phyloP scores from a whole-genome alignment of 2,113 vertebrate species.

The Oriolus oriolus region DNA sequence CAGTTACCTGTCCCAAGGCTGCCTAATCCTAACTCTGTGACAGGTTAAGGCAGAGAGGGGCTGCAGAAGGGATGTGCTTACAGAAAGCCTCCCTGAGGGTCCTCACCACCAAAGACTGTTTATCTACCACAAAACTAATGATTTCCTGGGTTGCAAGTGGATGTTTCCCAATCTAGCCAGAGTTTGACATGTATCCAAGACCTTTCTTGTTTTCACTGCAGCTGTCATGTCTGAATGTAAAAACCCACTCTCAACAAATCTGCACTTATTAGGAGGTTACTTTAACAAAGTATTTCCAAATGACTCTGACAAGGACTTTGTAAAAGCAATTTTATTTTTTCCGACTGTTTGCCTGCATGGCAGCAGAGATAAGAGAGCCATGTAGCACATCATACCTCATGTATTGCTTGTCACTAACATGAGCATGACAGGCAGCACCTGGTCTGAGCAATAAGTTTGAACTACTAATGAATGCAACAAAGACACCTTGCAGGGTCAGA shows the following conservation, averaged over 20 bases:
- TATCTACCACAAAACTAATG: background rate
- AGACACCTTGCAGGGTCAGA: background rate
- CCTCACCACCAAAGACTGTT: background rate
- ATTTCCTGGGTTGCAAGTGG: background rate
- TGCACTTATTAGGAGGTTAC: background rate
- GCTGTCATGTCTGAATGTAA: background rate
- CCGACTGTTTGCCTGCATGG: background rate
- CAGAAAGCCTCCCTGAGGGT: background rate
- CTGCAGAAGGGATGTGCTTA: background rate
- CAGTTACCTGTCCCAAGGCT: background rate
- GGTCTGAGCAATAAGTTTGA: background rate
- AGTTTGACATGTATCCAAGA: background rate
- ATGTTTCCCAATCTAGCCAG: background rate
- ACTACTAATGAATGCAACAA: background rate
- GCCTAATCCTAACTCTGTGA: background rate
- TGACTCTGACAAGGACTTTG: background rate
- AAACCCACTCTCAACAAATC: background rate
- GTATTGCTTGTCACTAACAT: background rate
- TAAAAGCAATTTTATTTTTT: background rate
- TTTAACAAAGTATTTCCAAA: background rate
- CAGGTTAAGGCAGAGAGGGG: background rate
- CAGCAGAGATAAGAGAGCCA: background rate
- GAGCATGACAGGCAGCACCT: rapidly evolving
- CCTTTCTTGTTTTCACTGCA: background rate
- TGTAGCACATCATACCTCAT: background rate